Base-by-base conservation (phyloP, 2,113 vertebrate genomes). In the Ascaphus truei region DNA sequence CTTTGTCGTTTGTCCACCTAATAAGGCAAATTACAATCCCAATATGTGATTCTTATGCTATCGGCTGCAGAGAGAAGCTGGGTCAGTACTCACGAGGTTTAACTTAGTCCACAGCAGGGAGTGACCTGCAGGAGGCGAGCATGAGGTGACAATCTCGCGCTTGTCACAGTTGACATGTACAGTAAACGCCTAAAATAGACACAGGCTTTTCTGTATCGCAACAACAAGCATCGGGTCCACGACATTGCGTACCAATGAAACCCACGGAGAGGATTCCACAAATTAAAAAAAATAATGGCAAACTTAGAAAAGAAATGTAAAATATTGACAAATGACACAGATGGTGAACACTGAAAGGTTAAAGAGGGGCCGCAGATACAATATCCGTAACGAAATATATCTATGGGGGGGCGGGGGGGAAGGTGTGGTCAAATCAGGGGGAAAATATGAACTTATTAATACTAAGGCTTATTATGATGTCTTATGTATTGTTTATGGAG, bases 141-240 rank as follows among this genome's bases (percentile, higher is more conserved):
- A 93, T 94, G 95, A 95, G 95, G 93, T 96, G 94, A 96, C 93
- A 93, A 92, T 95, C 89, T 96, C 94, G 94, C 93, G 93, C 94
- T 95, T 94, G 96, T 95, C 95, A 94, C 92, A 84, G 94, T 94
- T 96, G 94, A 96, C 95, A 95, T 94, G 94, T 96, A 98, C 92
- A 98, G 94, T 98, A 97, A 95, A 95, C 92, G 94, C 96, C 96
- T 98, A 99, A 98, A 97, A 98, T 95, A 99, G 95, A 98, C 94
- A 99, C 95, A 98, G 95, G 93, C 96, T 98, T 94, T 96, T 98
- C 96, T 98, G 94, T 96, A 98, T 96, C 96, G 96, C 93, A 98
- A 91, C 92, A 93, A 93, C 96, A 98, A 96, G 96, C 95, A 98
- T 90, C 86, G 89, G 92, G 88, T 93, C 93, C 88, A 93, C 89